Percentiles rank a stretch among this genome's conserved stretches.
Conservation (phyloP, 2,113 vertebrate species). For the Corydoras sp. region DNA sequence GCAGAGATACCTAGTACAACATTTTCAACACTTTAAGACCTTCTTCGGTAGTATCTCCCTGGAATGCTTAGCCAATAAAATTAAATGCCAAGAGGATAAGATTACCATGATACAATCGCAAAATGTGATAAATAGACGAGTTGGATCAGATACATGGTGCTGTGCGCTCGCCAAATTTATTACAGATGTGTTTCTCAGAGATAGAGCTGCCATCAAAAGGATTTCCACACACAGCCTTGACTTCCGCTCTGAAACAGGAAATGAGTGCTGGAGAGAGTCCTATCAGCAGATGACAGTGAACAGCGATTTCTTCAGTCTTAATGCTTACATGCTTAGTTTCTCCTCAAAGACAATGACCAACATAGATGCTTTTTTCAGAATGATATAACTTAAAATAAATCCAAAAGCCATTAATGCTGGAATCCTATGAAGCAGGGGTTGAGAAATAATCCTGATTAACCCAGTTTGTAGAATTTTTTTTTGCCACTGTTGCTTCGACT, state of each 20-base stretch:
- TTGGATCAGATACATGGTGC: constrained; percentile 37
- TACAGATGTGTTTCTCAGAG: constrained; percentile 40
- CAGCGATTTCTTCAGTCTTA: constrained; percentile 14
- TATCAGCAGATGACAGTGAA: constrained; percentile 34
- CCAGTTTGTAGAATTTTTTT: too few relatives aligned
- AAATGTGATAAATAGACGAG: constrained; percentile 50
- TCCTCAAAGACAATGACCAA: constrained; percentile 6
- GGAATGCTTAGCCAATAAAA: constrained; percentile 44
- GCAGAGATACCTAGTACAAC: constrained; percentile 24
- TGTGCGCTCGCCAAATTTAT: constrained; percentile 46
- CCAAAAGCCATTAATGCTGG: constrained; percentile 9
- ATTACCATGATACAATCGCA: constrained; percentile 44
- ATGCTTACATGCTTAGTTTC: constrained; percentile 10
- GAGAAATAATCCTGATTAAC: not conserved
- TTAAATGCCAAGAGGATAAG: constrained; percentile 45
- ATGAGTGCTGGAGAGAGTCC: constrained; percentile 33
- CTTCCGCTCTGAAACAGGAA: constrained; percentile 41
- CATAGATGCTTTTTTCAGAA: constrained; percentile 20
- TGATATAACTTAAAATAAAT: constrained; percentile 14
- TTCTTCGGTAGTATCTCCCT: constrained; percentile 36
- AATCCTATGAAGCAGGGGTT: not conserved
- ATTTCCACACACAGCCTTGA: constrained; percentile 18
- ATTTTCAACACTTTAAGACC: constrained; percentile 15
- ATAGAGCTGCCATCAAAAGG: constrained; percentile 30
- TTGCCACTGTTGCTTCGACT: too few relatives aligned